Evolutionary conservation across 2,888 invertebrate species (phyloP).

Genomic region (Lycia hirtaria): DNA sequence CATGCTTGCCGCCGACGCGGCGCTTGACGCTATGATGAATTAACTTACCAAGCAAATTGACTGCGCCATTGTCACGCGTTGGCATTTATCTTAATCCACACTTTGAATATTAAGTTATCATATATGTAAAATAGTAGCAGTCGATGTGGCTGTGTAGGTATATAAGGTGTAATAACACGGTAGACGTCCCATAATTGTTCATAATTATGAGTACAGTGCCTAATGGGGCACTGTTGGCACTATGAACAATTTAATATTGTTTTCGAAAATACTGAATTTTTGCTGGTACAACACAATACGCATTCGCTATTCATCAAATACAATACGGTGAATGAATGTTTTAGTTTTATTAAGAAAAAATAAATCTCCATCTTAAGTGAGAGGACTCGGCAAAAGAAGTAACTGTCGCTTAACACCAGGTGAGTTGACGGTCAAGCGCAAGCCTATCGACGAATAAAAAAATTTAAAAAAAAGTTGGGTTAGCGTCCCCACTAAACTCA

Average conservation of each 20-base stretch:
- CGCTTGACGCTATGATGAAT: conserved; percentile 41
- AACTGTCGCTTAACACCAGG: not conserved
- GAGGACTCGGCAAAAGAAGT: too few species aligned
- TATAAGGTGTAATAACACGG: too few species aligned
- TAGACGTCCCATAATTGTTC: too few species aligned
- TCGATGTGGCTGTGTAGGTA: too few species aligned
- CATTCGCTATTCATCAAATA: too few species aligned
- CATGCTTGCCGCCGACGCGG: conserved; percentile 35
- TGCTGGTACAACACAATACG: too few species aligned
- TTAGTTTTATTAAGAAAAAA: too few species aligned
- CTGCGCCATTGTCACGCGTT: conserved; percentile 27
- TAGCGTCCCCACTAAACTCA: too few species aligned
- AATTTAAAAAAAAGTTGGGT: too few species aligned
- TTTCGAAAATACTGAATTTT: not conserved
- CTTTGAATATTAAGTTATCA: not conserved
- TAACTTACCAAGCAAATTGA: conserved; percentile 30
- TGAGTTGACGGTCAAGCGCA: not conserved
- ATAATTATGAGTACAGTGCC: too few species aligned
- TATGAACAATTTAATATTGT: not conserved
- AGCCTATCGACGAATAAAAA: not conserved
- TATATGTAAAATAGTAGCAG: not conserved
- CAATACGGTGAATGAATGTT: too few species aligned
- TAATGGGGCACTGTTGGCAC: not conserved
- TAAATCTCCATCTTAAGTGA: too few species aligned
- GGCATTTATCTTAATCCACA: conserved; percentile 32